A percentile compares a stretch with the other conserved stretches of the same genome.
These are phyloP conservation scores for Argyrosomus regius DNA, from an alignment of 2,797 vertebrate species.

Conservation along the genomic window DNA sequence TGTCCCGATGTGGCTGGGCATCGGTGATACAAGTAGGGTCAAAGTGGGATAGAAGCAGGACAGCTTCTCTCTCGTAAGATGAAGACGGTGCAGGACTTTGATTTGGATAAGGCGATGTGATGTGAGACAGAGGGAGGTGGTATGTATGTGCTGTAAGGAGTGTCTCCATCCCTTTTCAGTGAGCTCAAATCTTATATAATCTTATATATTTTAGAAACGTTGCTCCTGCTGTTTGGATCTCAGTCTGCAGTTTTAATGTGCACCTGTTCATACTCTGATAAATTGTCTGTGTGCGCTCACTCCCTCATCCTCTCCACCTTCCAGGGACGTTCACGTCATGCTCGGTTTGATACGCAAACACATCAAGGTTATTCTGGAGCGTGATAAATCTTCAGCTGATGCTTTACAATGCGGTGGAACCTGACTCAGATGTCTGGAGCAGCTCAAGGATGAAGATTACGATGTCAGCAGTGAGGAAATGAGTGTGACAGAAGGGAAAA, in stretches of 20 bases:
- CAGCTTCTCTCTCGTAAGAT: no score
- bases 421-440: constrained; percentile 16
- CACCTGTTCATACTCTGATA: constrained; percentile 5
- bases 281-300: not conserved
- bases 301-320: not conserved
- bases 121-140: no score
- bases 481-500: not conserved
- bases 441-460: constrained; percentile 25
- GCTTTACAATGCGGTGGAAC: constrained; percentile 4
- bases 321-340: constrained; percentile 16
- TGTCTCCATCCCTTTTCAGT: no score
- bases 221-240: no score
- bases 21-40: no score
- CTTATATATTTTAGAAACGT: no score
- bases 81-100: no score
- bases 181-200: no score
- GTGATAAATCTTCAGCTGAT: constrained; percentile 33
- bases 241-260: not conserved
- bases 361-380: not conserved
- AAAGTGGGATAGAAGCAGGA: no score
- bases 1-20: no score
- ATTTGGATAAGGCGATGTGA: no score
- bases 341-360: constrained; percentile 15
- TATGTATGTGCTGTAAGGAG: no score
- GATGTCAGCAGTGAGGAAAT: constrained; percentile 35